Evolutionary conservation across 2,797 vertebrate species (phyloP), one percentile per base, ranked within the genome.

Genomic region (Sylvilagus floridanus): DNA sequence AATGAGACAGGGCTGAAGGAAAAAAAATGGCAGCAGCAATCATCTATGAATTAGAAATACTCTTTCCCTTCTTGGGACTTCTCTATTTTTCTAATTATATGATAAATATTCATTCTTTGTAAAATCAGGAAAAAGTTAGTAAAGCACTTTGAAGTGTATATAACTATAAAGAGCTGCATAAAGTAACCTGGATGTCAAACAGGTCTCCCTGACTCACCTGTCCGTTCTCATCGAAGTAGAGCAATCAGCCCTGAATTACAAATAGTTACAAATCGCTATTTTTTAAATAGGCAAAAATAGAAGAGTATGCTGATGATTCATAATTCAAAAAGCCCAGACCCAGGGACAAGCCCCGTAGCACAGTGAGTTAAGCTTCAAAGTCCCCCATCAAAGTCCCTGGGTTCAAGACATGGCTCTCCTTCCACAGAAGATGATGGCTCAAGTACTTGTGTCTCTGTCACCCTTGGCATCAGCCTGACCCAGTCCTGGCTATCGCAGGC

Each of bases 71-170:
- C 47, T 65, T 47, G 47, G 75, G 79, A 63, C n/a, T 37, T 84
- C 47, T 84, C 66, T 89, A 52, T 57, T 65, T 90, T 90, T 28
- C 75, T 90, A 84, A 88, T 63, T 92, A 85, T 75, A 86, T 21
- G 85, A 88, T 26, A 52, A 92, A 72, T 50, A 86, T 17, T 7
- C 86, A 54, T 24, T 86, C 62, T 79, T 87, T 69, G 63, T 81
- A 62, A 96, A 84, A 76, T 66, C 83, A 93, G 26, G 8, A 50
- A 89, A 82, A 62, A 63, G 50, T 76, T 66, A 35, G 4, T 35
- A 63, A 63, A 16, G 76, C 47, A 4, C 35, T 71, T 69, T 79
- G 75, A 71, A 93, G 63, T 69, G 17, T 42, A 68, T 71, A 4
- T 37, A 75, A 78, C 54, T 50, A 0, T 93, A n/a, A 81, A 90